Percentiles rank a stretch among this genome's conserved stretches.
phyloP scores from a whole-genome alignment of 2,797 vertebrate species.

The Notolepis coatsorum region DNA sequence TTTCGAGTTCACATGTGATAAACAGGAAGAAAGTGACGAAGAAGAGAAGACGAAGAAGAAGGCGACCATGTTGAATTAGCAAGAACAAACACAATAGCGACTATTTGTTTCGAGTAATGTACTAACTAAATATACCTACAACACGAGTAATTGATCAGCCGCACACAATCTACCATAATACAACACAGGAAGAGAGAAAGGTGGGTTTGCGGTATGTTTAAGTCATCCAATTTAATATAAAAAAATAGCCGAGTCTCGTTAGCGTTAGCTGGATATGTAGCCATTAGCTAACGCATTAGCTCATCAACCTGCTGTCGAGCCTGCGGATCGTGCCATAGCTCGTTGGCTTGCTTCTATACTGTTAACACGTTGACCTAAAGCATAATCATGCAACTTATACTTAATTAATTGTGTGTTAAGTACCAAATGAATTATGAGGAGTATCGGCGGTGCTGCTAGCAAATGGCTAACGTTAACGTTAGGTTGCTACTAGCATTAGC shows the following conservation, averaged over 20 bases:
- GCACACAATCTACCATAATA: slow-evolving; percentile 27
- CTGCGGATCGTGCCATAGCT: too few relatives aligned
- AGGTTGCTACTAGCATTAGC: too few relatives aligned
- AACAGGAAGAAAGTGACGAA: slow-evolving; percentile 41
- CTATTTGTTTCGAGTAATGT: slow-evolving; percentile 64
- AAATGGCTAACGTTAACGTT: too few relatives aligned
- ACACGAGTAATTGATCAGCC: slow-evolving; percentile 33
- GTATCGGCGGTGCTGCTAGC: too few relatives aligned
- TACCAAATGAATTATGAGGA: too few relatives aligned
- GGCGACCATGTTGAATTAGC: slow-evolving; percentile 84
- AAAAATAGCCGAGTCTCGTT: slow-evolving; percentile 36
- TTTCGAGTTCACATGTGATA: slow-evolving; percentile 13
- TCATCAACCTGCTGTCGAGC: too few relatives aligned
- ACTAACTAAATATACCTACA: slow-evolving; percentile 28
- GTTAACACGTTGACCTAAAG: too few relatives aligned
- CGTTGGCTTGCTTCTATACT: too few relatives aligned
- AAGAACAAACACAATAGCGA: slow-evolving; percentile 81
- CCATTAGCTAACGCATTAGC: slow-evolving; percentile 54
- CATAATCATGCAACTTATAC: too few relatives aligned
- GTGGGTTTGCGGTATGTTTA: slow-evolving; percentile 48
- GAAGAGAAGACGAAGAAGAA: slow-evolving; percentile 71
- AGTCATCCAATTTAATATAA: slow-evolving; percentile 9
- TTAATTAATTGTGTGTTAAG: too few relatives aligned
- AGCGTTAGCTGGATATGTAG: slow-evolving; percentile 45
- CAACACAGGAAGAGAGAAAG: slow-evolving; percentile 48